Base-by-base conservation (phyloP, 2,888 invertebrate species). In the Bellardia pandia region DNA sequence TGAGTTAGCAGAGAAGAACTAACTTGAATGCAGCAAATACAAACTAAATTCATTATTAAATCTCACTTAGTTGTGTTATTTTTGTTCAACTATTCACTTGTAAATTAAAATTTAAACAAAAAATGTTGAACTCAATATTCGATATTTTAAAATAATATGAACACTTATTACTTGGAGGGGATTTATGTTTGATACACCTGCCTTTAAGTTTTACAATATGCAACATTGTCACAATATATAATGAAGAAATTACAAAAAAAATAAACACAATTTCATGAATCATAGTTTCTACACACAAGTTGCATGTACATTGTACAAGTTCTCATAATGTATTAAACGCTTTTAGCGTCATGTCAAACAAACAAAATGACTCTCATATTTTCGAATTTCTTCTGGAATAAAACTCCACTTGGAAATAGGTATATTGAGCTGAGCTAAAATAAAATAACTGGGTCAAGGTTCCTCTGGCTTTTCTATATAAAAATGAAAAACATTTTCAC, bases 171-270 rank as follows among this genome's bases (percentile, higher is more conserved):
- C 6, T 56, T 74, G 69, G 14, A 14, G 37, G 79, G 51, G 79
- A 71, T 62, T 53, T 7, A 56, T 14, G 1, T 72, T 45, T 42
- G 72, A 64, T 64, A 72, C 13, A 16, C 69, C 30, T 58, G 23
- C 23, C 6, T 37, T 23, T 56, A 51, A 51, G 23, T 45, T 71
- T n/a, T 62, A 62, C 14, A 14, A 51, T 42, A 42, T 82, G 42
- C 82, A 30, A 51, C 42, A 82, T 76, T 82, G 68, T 69, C 62
- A 48, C 40, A 75, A n/a, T 30, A 72, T 64, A 23, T 56, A 71
- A 56, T 9, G 14, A 68, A 42, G 11, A 42, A 9, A 45, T 11
- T 6, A 45, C 11, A 45, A 45, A 11, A 45, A 16, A 62, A 45
- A 53, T 53, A 45, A 60, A 51, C 30, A 66, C 51, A 76, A 9